A percentile compares a stretch with the other conserved stretches of the same genome.
Conservation (phyloP, 2,797 vertebrate species). For the Sebastes itinus region DNA sequence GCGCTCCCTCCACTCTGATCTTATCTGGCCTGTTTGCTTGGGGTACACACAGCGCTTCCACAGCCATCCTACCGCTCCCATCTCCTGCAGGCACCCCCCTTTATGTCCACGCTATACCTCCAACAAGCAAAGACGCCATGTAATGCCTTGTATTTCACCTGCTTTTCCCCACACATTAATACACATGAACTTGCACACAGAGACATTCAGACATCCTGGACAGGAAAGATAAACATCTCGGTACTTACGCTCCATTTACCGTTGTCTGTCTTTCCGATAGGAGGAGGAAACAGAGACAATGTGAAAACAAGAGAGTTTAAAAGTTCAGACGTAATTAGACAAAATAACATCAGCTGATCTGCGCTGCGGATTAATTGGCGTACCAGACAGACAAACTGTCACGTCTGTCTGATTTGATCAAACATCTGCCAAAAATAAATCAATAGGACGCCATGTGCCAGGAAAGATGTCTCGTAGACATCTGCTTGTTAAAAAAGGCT, state of each 20-base stretch:
- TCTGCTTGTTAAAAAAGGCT: constrained; percentile 45
- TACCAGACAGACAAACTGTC: constrained; percentile 35
- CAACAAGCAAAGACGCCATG: background rate
- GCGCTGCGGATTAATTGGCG: constrained; percentile 6
- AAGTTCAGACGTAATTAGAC: constrained; percentile 34
- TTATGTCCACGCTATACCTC: constrained; percentile 1
- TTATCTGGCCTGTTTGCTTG: constrained; percentile 74
- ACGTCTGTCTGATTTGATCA: constrained; percentile 37
- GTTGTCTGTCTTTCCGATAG: constrained; percentile 36
- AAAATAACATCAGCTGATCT: constrained; percentile 45
- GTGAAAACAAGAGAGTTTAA: constrained; percentile 35
- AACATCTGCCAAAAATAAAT: constrained; percentile 40
- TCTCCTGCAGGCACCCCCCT: constrained; percentile 23
- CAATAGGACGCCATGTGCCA: constrained; percentile 18
- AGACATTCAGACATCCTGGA: background rate
- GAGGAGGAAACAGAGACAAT: constrained; percentile 29
- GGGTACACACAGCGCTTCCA: constrained; percentile 25
- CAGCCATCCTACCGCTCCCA: background rate
- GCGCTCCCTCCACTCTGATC: constrained; percentile 71
- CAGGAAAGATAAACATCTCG: constrained; percentile 57
- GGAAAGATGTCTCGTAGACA: constrained; percentile 32
- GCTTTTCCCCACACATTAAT: background rate
- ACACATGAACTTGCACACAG: background rate
- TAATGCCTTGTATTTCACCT: background rate
- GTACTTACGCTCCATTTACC: constrained; percentile 47